phyloP scores from a whole-genome alignment of 2,888 invertebrate species.

The Yponomeuta cagnagella region DNA sequence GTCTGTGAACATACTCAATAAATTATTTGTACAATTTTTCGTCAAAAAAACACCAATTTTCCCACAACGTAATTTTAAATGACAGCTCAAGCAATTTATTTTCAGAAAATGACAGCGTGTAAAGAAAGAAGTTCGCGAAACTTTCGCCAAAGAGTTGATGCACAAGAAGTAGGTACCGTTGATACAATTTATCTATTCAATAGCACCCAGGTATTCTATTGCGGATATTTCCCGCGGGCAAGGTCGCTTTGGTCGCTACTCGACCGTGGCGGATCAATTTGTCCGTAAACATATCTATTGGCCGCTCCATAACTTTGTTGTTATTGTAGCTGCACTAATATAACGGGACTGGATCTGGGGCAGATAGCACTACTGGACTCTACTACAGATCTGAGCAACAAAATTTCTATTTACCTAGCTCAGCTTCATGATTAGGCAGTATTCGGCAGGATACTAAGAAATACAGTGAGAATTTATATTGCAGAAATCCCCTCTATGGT shows the following conservation, averaged over 20 bases:
- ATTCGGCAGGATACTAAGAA: no score
- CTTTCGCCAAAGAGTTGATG: not conserved
- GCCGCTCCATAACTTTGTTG: not conserved
- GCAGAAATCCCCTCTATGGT: no score
- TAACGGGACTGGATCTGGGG: slow-evolving; percentile 21
- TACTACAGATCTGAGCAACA: no score
- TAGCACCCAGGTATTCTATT: not conserved
- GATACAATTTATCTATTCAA: not conserved
- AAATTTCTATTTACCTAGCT: no score
- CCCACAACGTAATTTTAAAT: not conserved
- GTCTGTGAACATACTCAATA: slow-evolving; percentile 57
- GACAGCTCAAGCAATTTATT: slow-evolving; percentile 5
- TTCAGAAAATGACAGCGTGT: not conserved
- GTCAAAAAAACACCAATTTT: not conserved
- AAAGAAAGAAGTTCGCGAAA: not conserved
- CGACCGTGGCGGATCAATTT: slow-evolving; percentile 41
- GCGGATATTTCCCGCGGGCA: slow-evolving; percentile 4
- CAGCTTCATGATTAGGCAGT: no score
- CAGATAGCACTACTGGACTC: not conserved
- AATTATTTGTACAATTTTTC: not conserved
- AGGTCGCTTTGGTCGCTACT: slow-evolving; percentile 27
- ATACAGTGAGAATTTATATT: no score
- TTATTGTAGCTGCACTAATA: slow-evolving; percentile 10
- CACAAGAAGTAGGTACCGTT: not conserved
- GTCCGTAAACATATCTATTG: slow-evolving; percentile 25